Base-by-base conservation (phyloP, 2,888 invertebrate genomes). In the Polyommatus icarus region DNA sequence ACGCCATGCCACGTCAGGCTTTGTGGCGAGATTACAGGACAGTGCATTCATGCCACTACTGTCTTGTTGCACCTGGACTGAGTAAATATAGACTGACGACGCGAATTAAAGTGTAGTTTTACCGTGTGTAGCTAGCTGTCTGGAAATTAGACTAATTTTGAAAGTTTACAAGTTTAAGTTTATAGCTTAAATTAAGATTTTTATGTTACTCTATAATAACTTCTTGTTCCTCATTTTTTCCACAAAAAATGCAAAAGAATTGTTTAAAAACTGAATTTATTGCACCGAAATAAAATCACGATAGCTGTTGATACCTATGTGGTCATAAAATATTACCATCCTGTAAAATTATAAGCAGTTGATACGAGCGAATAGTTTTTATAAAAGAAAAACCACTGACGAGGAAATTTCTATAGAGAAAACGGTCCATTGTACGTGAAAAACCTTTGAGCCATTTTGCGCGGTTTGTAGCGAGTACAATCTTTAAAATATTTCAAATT, bases 381-480 rank as follows among this genome's bases (percentile, higher is more conserved):
- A 54, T 50, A 75, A 29, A 75, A 40, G 24, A 32, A 75, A 73
- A 46, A 75, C 75, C 50, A 54, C 75, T 50, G 75, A 75, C 50
- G 73, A 73, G 36, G 40, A 46, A 73, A 40, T 54, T 46, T 75
- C 50, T 29, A 40, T 50, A 54, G 29, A 73, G 54, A 54, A 54
- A 75, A 54, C 50, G 15, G 15, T 10, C 24, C 29, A 54, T 75
- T 54, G 54, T 75, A 54, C 75, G 29, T 75, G 50, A 15, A 50
- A 75, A 75, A 29, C 24, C 75, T 75, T 75, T 75, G 75, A 20
- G 29, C 24, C 54, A 24, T 75, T 75, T 75, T 24, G 29, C 67
- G 67, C 15, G 67, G 67, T 29, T 61, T 67, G 29, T 67, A 29
- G 67, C 67, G 67, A 67, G 67, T 67, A 67, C 67, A 29, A 32